Base-by-base conservation (phyloP, 2,113 vertebrate genomes). In the Urocolius indicus region DNA sequence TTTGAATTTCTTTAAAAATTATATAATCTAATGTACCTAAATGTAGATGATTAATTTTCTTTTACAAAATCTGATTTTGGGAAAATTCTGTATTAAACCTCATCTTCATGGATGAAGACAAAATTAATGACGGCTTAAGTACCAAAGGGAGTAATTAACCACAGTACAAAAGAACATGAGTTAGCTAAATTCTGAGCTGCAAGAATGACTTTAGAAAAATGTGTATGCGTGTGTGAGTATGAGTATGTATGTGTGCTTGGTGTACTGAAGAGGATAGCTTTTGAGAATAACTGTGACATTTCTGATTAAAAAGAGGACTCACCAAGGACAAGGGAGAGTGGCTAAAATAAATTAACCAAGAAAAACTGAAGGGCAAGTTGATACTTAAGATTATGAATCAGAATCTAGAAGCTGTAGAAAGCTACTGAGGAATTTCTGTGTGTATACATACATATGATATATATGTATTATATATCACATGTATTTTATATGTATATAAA, bases 121-220 rank as follows among this genome's bases (percentile, higher is more conserved):
- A 65, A 95, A 89, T 90, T 68, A 67, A 13, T 26, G 38, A 30
- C 75, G 67, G 41, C 49, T 79, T 66, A 85, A 72, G 52, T 75
- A 79, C 77, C 74, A 93, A 72, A 72, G 86, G 83, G 85, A 90
- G 34, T 67, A 85, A 93, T 88, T 92, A 95, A 51, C 11, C 45
- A 32, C 59, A 87, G 71, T 48, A 34, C 17, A 66, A 80, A 76
- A 72, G 66, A 73, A 52, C 26, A 24, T 16, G 68, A 80, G 27
- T 48, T 93, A 41, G 52, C 66, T 87, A 55, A 65, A 65, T 91
- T 82, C 48, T 65, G 66, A 89, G 67, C 57, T 55, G 29, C 32
- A 26, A 45, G 65, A 63, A 59, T 38, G n/a, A 30, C n/a, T 87
- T 71, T 1, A 55, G 77, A 52, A 84, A 78, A 66, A 3, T 59